Conservation (phyloP, 2,113 vertebrate genomes). For the Buteo buteo region DNA sequence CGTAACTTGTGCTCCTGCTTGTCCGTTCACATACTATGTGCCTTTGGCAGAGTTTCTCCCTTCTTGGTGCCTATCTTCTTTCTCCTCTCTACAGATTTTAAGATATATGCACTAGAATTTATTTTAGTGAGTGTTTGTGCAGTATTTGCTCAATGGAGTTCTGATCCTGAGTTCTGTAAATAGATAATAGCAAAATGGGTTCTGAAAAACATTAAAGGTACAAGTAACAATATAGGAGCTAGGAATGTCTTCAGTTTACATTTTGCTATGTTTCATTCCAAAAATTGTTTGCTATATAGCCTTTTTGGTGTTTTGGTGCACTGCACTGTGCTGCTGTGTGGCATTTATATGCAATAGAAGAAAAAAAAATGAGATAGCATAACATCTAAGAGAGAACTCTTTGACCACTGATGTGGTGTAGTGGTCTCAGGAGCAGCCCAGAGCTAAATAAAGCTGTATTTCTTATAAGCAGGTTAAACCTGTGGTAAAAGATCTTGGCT, state of each 20-base stretch:
- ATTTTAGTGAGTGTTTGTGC: not conserved
- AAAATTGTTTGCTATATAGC: not conserved
- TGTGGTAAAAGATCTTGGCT: not conserved
- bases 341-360: not conserved
- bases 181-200: not conserved
- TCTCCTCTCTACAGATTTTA: not conserved
- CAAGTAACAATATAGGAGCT: not conserved
- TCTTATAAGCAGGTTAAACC: not conserved
- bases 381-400: not conserved
- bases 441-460: not conserved
- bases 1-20: not conserved
- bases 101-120: not conserved
- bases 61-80: not conserved
- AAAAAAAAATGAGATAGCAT: not conserved
- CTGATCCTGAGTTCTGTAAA: not conserved
- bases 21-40: rapidly evolving
- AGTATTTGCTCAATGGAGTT: not conserved
- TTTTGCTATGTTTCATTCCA: not conserved
- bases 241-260: not conserved
- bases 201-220: not conserved
- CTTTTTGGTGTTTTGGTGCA: not conserved
- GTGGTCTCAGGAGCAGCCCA: not conserved
- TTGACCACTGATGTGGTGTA: not conserved
- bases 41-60: not conserved
- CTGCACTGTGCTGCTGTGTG: not conserved